phyloP scores from a whole-genome alignment of 92 coral and sea anemone species.

The Montipora capitata region DNA sequence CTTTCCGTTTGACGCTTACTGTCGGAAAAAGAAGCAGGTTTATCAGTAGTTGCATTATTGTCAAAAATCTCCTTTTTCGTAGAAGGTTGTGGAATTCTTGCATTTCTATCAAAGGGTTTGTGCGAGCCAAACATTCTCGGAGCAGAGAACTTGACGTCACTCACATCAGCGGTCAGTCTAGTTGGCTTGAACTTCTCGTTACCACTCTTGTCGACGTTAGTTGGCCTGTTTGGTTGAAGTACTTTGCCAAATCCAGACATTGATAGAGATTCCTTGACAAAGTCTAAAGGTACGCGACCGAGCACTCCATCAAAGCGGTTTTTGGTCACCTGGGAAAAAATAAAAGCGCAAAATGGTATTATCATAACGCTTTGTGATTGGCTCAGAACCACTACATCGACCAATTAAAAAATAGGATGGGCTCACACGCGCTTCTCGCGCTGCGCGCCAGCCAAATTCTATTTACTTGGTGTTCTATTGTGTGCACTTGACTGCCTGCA shows the following conservation, averaged over 20 bases:
- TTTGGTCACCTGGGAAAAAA: slow-evolving; percentile 83
- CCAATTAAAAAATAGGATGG: neutral
- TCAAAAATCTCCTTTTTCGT: neutral
- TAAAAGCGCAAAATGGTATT: neutral
- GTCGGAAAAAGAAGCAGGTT: neutral
- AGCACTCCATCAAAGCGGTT: slow-evolving; percentile 98
- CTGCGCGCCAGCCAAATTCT: too few species aligned
- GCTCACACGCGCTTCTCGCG: too few species aligned
- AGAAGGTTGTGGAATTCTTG: neutral
- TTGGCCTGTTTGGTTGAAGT: neutral
- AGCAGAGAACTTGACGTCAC: slow-evolving; percentile 39
- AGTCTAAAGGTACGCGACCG: slow-evolving; percentile 92
- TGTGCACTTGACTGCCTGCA: too few species aligned
- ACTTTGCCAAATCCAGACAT: slow-evolving; percentile 93
- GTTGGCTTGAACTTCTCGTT: slow-evolving; percentile 25
- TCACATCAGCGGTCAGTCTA: slow-evolving; percentile 27
- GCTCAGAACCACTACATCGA: neutral
- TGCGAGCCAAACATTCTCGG: slow-evolving; percentile 21
- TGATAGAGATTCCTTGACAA: slow-evolving; percentile 89
- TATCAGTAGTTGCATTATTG: neutral
- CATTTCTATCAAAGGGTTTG: neutral
- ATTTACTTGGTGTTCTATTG: too few species aligned
- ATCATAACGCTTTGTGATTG: neutral
- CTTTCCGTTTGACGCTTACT: neutral
- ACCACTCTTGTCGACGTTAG: neutral